A percentile compares a stretch with the other conserved stretches of the same genome.
These are phyloP conservation scores for Drosophila oshimai DNA, from an alignment of 1,140 invertebrate genomes.

Conservation along the genomic window DNA sequence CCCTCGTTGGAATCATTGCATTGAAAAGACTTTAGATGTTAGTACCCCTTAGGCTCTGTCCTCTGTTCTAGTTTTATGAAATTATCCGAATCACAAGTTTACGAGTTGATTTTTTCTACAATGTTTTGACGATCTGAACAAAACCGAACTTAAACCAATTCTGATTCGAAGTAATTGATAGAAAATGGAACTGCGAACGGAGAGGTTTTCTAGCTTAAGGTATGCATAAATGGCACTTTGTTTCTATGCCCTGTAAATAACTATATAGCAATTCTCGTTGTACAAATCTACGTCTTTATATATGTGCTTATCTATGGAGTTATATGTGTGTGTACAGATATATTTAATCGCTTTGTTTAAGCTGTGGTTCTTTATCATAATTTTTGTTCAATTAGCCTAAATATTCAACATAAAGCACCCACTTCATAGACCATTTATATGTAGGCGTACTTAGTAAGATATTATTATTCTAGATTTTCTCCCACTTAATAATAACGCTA, in stretches of 20 bases:
- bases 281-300: conserved; percentile 48
- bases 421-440: conserved; percentile 53
- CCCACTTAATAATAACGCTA: conserved; percentile 30
- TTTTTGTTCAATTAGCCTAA: conserved; percentile 49
- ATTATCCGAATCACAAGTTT: no score
- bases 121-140: no score
- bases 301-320: conserved; percentile 10
- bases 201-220: conserved; percentile 28
- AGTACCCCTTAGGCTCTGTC: not conserved
- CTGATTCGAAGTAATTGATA: not conserved
- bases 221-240: conserved; percentile 25
- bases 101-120: no score
- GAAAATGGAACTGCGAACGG: not conserved
- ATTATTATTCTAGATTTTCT: conserved; percentile 32
- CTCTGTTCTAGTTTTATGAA: not conserved
- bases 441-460: conserved; percentile 30
- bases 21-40: conserved; percentile 69
- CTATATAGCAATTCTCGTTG: conserved; percentile 52
- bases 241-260: conserved; percentile 53
- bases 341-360: conserved; percentile 44
- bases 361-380: conserved; percentile 13
- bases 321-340: conserved; percentile 19
- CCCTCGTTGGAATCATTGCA: conserved; percentile 49
- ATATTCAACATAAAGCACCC: conserved; percentile 36
- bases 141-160: not conserved